Evolutionary conservation across 2,113 vertebrate species (phyloP), one percentile per base, ranked within the genome.

Genomic region (Micromys minutus): DNA sequence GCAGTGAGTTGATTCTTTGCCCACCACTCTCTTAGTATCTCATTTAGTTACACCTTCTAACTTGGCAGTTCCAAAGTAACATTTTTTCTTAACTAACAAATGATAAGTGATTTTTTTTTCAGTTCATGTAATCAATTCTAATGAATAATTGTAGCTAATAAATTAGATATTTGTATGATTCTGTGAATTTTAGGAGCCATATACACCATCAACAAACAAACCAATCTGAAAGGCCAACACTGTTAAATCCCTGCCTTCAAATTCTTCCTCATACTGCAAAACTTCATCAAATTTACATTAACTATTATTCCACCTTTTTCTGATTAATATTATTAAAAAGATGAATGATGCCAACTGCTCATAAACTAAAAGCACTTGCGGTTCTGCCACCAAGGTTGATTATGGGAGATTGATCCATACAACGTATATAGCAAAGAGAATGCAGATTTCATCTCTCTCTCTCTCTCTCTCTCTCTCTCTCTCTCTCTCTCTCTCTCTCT

Each of bases 61-160:
- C 47, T n/a, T 69, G 12, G 86, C 63, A 17, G 17, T 39, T 86
- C 59, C 76, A 95, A 83, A 85, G 72, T 24, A 87, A 71, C 3
- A 84, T 3, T 91, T 93, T 86, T 76, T 52, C 39, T 94, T 63
- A 94, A 87, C 24, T 39, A 65, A 93, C 71, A 94, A 89, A 72
- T 55, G 89, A 34, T 65, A 17, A 47, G n/a, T 39, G 42, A 91
- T 45, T 80, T 34, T 88, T n/a, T 94, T 86, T 81, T 22, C n/a
- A 85, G 8, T 85, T 89, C 85, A 81, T 75, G 34, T 2, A 86
- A 42, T 81, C 85, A 42, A 76, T 91, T 36, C 87, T 83, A 95
- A 69, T 91, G 55, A 39, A 4, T 65, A 86, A 85, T 80, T 17
- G 0, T 9, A 95, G 45, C 45, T 86, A 94, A 89, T 26, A 61